Base-by-base conservation (phyloP, 2,888 invertebrate genomes). In the Aspidapion aeneum region DNA sequence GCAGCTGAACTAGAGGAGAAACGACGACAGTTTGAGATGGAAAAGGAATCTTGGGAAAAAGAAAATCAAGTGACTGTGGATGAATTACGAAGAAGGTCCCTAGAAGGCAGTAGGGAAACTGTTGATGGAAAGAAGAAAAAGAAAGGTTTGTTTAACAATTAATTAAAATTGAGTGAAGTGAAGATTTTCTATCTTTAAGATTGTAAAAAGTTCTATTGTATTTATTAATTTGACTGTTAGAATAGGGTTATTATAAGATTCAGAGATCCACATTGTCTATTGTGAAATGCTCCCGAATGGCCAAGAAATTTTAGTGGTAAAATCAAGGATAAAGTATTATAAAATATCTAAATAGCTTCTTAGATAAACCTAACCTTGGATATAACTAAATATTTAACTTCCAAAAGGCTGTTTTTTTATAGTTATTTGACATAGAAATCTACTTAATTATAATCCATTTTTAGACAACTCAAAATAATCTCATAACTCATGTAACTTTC, bases 1-100 rank as follows among this genome's bases (percentile, higher is more conserved):
- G 90, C 94, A 72, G 90, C 91, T 71, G 97, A 97, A 79, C 82
- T 97, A 74, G 96, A 96, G 70, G 96, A 97, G 73, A 91, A 93
- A 73, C 85, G 93, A 76, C 87, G 90, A 69, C 87, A 90, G 65
- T 93, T 96, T 75, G 93, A 92, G 74, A 85, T 87, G 63, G 98
- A 98, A 79, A 92, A 90, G 76, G 84, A 87, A 73, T 84, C 89
- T 61, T 98, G 96, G 96, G 97, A 98, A 82, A 90, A 93, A 73
- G 87, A 90, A 63, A 93, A 93, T 77, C 93, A 93, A 74, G 88
- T 94, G 69, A 93, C 93, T 77, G 86, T 95, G 72, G 95, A 95
- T 80, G 95, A 95, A 78, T 84, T 94, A 74, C 87, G 94, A 72
- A 86, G 94, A 70, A 87, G 93, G 79, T 93, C 92, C 73, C 84